These are phyloP conservation scores for Ephestia elutella DNA, from an alignment of 1,140 invertebrate species.

Conservation along the genomic window DNA sequence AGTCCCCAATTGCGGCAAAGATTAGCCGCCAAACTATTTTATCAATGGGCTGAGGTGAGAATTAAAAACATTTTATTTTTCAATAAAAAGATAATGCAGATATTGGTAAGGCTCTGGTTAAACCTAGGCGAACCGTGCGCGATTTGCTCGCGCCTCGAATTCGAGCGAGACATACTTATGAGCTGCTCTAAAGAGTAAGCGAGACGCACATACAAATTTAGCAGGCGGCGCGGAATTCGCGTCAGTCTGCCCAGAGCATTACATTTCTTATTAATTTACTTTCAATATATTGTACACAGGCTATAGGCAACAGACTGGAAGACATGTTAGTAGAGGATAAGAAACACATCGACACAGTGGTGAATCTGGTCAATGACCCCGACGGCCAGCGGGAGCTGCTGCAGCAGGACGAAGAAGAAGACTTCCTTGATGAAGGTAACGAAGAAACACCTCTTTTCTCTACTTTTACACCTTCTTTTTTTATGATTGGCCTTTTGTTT, in stretches of 20 bases:
- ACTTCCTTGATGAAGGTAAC: slow-evolving; percentile 96
- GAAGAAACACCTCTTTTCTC: background rate
- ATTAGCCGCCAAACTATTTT: slow-evolving; percentile 96
- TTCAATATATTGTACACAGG: slow-evolving; percentile 36
- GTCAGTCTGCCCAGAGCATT: too few species aligned
- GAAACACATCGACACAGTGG: slow-evolving; percentile 80
- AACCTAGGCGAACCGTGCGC: too few species aligned
- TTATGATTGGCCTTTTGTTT: too few species aligned
- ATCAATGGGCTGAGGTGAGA: slow-evolving; percentile 95
- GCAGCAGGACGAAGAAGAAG: slow-evolving; percentile 96
- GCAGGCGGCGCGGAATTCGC: too few species aligned
- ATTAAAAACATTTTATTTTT: too few species aligned
- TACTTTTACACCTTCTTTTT: too few species aligned
- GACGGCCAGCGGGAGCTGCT: slow-evolving; percentile 88
- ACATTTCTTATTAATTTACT: background rate
- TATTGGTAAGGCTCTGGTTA: too few species aligned
- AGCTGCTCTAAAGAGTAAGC: too few species aligned
- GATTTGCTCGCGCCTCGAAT: too few species aligned
- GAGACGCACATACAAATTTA: too few species aligned
- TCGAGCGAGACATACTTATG: too few species aligned
- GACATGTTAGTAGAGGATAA: slow-evolving; percentile 86
- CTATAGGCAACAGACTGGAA: slow-evolving; percentile 89
- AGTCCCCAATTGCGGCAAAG: slow-evolving; percentile 79
- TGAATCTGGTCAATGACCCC: slow-evolving; percentile 85
- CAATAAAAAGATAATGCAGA: background rate